These are phyloP conservation scores for Dipodomys ordii DNA, from an alignment of 2,113 vertebrate species.

Conservation along the genomic window DNA sequence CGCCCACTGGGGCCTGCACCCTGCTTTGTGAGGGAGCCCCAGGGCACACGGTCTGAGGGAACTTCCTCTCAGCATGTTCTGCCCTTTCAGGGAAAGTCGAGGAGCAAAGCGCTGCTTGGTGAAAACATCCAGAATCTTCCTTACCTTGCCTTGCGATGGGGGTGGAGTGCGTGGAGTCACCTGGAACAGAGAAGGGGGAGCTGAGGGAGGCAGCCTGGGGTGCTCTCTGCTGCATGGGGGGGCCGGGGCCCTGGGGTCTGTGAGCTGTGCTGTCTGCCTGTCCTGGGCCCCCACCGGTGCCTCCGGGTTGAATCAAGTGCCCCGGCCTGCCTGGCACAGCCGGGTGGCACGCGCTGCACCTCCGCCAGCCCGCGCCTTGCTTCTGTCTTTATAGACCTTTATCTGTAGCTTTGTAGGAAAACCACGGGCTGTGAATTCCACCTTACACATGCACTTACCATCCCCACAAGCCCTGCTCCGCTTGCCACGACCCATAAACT, in stretches of 20 bases:
- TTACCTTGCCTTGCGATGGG: conserved; percentile 91
- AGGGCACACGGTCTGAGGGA: accelerated
- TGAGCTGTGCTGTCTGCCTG: too few relatives aligned
- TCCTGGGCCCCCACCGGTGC: too few relatives aligned
- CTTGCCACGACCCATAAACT: too few relatives aligned
- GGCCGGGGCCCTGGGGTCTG: too few relatives aligned
- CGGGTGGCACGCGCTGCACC: too few relatives aligned
- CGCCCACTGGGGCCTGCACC: accelerated
- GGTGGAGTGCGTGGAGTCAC: conserved; percentile 91
- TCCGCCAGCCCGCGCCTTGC: too few relatives aligned
- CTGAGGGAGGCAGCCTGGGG: background rate
- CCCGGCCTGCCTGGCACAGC: background rate
- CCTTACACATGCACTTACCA: too few relatives aligned
- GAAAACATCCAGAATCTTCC: background rate
- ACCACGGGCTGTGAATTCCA: accelerated
- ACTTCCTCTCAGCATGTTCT: too few relatives aligned
- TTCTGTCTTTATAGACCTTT: too few relatives aligned
- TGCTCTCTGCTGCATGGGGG: background rate
- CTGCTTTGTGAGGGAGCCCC: accelerated
- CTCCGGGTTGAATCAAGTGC: accelerated
- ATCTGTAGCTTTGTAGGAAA: too few relatives aligned
- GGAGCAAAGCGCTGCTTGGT: accelerated
- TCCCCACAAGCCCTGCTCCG: too few relatives aligned
- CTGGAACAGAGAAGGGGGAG: conserved; percentile 77
- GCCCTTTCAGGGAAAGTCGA: background rate